Evolutionary conservation across 2,113 vertebrate genomes (phyloP).

Genomic region (Pollimyrus isidori): DNA sequence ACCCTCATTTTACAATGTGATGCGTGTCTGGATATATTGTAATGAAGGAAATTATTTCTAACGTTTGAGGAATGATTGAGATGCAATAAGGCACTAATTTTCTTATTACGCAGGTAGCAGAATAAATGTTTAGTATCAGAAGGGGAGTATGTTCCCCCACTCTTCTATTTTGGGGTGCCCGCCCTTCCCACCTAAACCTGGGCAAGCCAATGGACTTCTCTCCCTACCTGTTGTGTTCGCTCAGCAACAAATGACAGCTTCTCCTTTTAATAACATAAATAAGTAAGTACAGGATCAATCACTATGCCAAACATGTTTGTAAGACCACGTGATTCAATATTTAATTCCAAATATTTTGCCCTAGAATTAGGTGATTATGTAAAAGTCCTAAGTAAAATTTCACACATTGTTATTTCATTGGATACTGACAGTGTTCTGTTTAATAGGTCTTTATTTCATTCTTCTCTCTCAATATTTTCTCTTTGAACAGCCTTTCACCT

Average conservation of each 20-base stretch:
- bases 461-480: slow-evolving; percentile 52
- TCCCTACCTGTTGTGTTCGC: slow-evolving; percentile 38
- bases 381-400: neutral
- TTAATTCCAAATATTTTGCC: neutral
- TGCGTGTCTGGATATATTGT: neutral
- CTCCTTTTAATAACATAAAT: slow-evolving; percentile 48
- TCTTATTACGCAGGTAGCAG: slow-evolving; percentile 23
- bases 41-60: neutral
- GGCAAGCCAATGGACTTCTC: slow-evolving; percentile 35
- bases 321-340: neutral
- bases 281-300: slow-evolving; percentile 51
- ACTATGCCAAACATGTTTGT: slow-evolving; percentile 6
- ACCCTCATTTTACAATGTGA: neutral
- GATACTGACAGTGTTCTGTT: neutral
- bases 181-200: slow-evolving; percentile 49
- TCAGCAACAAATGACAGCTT: slow-evolving; percentile 46
- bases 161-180: slow-evolving; percentile 53
- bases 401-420: no score
- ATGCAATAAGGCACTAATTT: neutral
- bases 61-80: neutral
- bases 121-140: slow-evolving; percentile 54
- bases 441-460: neutral
- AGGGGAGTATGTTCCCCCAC: slow-evolving; percentile 71
- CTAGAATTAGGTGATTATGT: neutral
- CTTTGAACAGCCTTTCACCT: slow-evolving; percentile 20